A percentile compares a stretch with the other conserved stretches of the same genome.
Evolutionary conservation across 2,113 vertebrate species (phyloP).

Genomic region (Panthera leo): DNA sequence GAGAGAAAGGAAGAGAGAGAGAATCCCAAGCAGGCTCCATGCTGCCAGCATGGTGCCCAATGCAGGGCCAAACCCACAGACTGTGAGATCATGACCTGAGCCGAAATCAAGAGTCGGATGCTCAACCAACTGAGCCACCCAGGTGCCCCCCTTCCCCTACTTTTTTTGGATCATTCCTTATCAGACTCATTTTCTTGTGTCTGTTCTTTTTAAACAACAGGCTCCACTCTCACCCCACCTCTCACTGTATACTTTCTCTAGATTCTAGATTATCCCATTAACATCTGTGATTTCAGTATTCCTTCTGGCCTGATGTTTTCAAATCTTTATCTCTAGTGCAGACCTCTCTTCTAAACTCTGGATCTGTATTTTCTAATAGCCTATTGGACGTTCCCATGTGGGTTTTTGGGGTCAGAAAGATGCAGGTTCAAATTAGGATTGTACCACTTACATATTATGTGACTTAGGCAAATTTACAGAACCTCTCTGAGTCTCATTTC

Average conservation of each 20-base stretch:
- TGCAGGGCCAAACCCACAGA: no score
- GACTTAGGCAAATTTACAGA: neutral
- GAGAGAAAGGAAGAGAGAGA: no score
- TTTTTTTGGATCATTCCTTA: neutral
- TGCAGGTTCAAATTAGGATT: neutral
- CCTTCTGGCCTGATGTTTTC: neutral
- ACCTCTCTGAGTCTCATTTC: neutral
- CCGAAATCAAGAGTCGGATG: no score
- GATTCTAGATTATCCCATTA: neutral
- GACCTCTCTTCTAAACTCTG: neutral
- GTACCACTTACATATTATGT: neutral
- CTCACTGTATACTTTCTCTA: neutral
- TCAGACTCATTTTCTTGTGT: neutral
- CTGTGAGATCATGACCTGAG: no score
- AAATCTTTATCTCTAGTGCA: neutral
- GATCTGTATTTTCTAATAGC: neutral
- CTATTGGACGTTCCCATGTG: neutral
- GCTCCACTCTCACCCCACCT: neutral
- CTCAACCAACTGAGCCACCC: no score
- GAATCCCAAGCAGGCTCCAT: no score
- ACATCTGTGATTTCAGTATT: neutral
- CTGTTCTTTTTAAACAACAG: neutral
- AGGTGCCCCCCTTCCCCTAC: neutral
- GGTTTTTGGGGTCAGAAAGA: neutral
- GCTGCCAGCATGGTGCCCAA: no score